Percentiles rank a stretch among this genome's conserved stretches.
These are phyloP conservation scores for Vireo altiloquus DNA, from an alignment of 2,113 vertebrate genomes.

Conservation along the genomic window DNA sequence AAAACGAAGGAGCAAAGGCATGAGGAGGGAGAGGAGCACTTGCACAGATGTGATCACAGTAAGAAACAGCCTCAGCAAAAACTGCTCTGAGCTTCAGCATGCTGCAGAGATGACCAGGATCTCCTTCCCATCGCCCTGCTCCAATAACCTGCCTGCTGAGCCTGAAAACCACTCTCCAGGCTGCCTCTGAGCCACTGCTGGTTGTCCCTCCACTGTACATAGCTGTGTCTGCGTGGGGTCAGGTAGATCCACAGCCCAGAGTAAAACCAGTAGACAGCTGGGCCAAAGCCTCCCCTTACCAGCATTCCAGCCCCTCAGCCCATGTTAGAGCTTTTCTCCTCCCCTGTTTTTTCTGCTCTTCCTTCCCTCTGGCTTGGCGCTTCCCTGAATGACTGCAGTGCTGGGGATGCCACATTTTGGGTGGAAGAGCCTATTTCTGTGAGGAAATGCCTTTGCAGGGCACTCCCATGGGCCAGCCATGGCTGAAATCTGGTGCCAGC, in stretches of 20 bases:
- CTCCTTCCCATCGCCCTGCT: background rate
- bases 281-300: background rate
- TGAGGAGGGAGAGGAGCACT: background rate
- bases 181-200: background rate
- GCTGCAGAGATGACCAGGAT: background rate
- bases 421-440: background rate
- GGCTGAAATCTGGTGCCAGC: background rate
- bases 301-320: background rate
- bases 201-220: background rate
- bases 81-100: background rate
- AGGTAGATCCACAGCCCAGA: background rate
- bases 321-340: background rate
- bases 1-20: background rate
- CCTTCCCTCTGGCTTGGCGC: background rate
- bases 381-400: background rate
- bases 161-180: background rate
- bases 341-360: background rate
- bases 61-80: slow-evolving; percentile 2
- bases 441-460: background rate
- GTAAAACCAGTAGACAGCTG: background rate
- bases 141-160: background rate
- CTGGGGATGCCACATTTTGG: background rate
- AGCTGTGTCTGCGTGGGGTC: background rate
- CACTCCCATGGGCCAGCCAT: background rate
- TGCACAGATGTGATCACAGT: background rate